Base-by-base conservation (phyloP, 2,113 vertebrate genomes). In the Serilophus lunatus region DNA sequence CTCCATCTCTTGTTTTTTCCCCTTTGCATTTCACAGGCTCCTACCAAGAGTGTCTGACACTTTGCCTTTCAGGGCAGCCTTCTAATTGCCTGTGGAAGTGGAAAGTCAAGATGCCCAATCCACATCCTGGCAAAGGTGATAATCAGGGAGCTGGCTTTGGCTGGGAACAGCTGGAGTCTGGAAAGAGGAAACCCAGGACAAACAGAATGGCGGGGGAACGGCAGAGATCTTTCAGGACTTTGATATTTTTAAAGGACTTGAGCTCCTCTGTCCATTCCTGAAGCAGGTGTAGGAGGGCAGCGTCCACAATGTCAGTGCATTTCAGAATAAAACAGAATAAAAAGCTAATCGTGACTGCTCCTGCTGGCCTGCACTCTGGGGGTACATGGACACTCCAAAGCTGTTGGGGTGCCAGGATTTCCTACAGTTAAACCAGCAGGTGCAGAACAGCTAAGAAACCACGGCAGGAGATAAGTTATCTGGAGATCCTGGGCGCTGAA, bases 11-110 rank as follows among this genome's bases (percentile, higher is more conserved):
- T 42, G 51, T n/a, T 54, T 60, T 35, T 54, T 10, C 7, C 5
- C n/a, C 82, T 95, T 93, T 82, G 86, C 68, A 88, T 83, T 96
- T 95, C 91, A 95, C 95, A 95, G 82, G 49, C 66, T 86, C 80
- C 78, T 82, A 64, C 54, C 61, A 87, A 92, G 23, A 47, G 54
- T 14, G 96, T 97, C 97, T 97, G 97, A 92, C 96, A 96, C 90
- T 96, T 90, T 50, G 86, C 75, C 91, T 93, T 82, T 95, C 61
- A 74, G 64, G 68, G 59, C 47, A 60, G 54, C 44, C 90, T 69
- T 59, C 78, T 93, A 96, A 95, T 89, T 93, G 88, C 88, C 5
- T 14, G 23, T 29, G 12, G 70, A 70, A 93, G 74, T 63, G 31
- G 31, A 49, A 95, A 91, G 82, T 54, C 95, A 86, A n/a, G 84